phyloP scores from a whole-genome alignment of 1,140 invertebrate species.

The Drosophila repletoides region DNA sequence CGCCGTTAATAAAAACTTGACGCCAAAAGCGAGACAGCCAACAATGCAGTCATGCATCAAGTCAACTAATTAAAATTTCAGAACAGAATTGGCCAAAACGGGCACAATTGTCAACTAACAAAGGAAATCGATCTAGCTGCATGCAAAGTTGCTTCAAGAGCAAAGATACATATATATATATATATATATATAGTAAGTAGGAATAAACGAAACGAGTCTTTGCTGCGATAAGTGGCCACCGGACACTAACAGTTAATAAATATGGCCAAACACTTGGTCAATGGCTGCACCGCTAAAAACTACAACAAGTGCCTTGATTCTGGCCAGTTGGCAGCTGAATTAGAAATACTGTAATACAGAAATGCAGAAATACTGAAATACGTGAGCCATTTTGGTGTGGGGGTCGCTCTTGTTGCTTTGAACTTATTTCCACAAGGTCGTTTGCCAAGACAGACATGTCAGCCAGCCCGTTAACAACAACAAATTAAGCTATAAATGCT shows the following conservation, averaged over 20 bases:
- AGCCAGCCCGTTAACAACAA: conserved; percentile 47
- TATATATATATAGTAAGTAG: not conserved
- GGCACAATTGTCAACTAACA: conserved; percentile 64
- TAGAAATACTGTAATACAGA: conserved; percentile 20
- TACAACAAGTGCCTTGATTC: conserved; percentile 48
- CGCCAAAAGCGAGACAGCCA: conserved; percentile 31
- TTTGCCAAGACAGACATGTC: conserved; percentile 42
- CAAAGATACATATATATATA: conserved; percentile 2
- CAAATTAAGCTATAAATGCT: conserved; percentile 74
- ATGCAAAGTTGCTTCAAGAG: conserved; percentile 68
- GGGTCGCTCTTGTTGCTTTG: conserved; percentile 76
- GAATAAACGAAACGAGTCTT: conserved; percentile 18
- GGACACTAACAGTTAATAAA: conserved; percentile 62
- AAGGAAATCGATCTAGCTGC: conserved; percentile 56
- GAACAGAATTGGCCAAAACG: conserved; percentile 51
- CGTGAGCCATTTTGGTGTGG: conserved; percentile 59
- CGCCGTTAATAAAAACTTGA: conserved; percentile 58
- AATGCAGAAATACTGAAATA: conserved; percentile 53
- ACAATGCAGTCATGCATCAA: conserved; percentile 45
- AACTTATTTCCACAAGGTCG: conserved; percentile 78
- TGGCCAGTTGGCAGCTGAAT: conserved; percentile 43
- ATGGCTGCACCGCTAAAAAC: conserved; percentile 5
- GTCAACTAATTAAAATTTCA: conserved; percentile 65
- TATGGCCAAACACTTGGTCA: conserved; percentile 54
- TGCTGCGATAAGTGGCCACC: conserved; percentile 55